Evolutionary conservation across 2,888 invertebrate genomes (phyloP).

Genomic region (Augiades crinisus): DNA sequence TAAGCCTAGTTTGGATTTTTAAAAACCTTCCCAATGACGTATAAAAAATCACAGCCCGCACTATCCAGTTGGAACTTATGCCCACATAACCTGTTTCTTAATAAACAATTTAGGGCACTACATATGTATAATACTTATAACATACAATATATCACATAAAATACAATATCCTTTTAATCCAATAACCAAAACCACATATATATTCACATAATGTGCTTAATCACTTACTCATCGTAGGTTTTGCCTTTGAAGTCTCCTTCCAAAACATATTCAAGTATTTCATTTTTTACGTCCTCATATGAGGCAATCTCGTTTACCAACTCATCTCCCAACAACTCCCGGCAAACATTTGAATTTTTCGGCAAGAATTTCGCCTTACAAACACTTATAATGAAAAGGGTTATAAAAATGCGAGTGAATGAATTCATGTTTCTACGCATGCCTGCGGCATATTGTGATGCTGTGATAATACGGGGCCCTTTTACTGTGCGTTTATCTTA

Average conservation of each 20-base stretch:
- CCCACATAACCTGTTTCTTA: too few species aligned
- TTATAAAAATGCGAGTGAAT: slow-evolving; percentile 39
- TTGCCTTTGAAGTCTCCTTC: slow-evolving; percentile 78
- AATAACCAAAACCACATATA: too few species aligned
- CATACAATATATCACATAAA: too few species aligned
- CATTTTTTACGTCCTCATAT: slow-evolving; percentile 71
- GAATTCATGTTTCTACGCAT: slow-evolving; percentile 48
- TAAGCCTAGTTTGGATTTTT: too few species aligned
- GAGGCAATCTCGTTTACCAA: slow-evolving; percentile 82
- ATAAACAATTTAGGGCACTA: too few species aligned
- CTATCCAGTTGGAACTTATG: too few species aligned
- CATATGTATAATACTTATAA: too few species aligned
- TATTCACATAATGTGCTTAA: too few species aligned
- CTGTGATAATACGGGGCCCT: slow-evolving; percentile 39
- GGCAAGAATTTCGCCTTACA: slow-evolving; percentile 49
- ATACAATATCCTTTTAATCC: too few species aligned
- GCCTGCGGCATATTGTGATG: slow-evolving; percentile 42
- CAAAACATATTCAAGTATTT: slow-evolving; percentile 75
- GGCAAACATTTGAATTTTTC: slow-evolving; percentile 51
- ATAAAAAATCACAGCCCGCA: too few species aligned
- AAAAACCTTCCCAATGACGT: too few species aligned
- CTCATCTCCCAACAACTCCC: slow-evolving; percentile 57
- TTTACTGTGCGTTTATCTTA: slow-evolving; percentile 47
- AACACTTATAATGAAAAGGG: slow-evolving; percentile 42
- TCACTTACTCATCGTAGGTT: slow-evolving; percentile 78